Evolutionary conservation across 2,888 invertebrate species (phyloP).

Genomic region (Megamerina dolium): DNA sequence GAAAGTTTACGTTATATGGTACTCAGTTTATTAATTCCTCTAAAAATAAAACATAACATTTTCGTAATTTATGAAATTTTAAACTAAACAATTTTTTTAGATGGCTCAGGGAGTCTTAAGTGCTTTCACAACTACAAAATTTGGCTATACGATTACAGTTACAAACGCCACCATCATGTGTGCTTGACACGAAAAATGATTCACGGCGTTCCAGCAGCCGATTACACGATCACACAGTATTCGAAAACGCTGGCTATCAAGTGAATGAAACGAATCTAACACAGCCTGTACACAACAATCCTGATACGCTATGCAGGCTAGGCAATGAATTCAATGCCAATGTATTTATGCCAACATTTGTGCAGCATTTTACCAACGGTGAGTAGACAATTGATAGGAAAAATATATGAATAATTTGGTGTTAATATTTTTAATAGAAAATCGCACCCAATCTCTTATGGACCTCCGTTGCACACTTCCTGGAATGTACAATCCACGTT

Average conservation of each 20-base stretch:
- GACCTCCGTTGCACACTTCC: constrained; percentile 47
- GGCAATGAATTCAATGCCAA: constrained; percentile 50
- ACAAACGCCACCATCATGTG: constrained; percentile 46
- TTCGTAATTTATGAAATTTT: too few relatives aligned
- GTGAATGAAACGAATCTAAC: constrained; percentile 36
- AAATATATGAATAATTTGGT: too few relatives aligned
- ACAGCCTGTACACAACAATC: constrained; percentile 27
- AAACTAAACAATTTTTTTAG: too few relatives aligned
- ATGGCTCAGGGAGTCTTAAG: constrained; percentile 48
- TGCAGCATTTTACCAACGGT: constrained; percentile 34
- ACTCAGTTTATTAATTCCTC: too few relatives aligned
- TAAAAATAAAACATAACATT: too few relatives aligned
- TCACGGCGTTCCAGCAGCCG: constrained; percentile 40
- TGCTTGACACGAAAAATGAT: constrained; percentile 42
- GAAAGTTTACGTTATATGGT: too few relatives aligned
- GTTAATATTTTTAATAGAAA: constrained; percentile 24
- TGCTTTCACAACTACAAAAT: constrained; percentile 45
- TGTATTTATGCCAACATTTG: constrained; percentile 43
- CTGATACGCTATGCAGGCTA: constrained; percentile 37
- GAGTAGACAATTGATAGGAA: too few relatives aligned
- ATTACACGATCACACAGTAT: constrained; percentile 29
- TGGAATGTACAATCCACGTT: constrained; percentile 45
- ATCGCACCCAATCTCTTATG: constrained; percentile 48
- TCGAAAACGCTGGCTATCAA: constrained; percentile 48
- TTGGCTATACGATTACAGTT: constrained; percentile 46